Conservation (phyloP, 2,113 vertebrate species). For the Ammodramus savannarum region DNA sequence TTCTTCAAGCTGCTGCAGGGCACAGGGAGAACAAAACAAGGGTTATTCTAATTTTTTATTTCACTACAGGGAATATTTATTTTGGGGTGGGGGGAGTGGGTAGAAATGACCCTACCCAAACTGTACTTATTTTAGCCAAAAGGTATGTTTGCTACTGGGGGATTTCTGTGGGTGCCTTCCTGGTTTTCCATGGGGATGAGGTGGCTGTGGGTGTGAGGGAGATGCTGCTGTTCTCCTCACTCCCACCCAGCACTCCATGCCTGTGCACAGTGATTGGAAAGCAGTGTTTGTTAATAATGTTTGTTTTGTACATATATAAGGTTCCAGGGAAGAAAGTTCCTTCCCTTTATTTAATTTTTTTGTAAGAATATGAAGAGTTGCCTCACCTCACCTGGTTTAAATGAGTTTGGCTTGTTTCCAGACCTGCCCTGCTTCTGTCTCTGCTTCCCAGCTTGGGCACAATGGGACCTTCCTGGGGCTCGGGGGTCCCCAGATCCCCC, state of each 20-base stretch:
- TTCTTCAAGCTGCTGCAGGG: not conserved
- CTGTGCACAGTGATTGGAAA: not conserved
- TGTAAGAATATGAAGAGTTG: not conserved
- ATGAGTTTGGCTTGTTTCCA: not conserved
- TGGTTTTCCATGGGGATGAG: not conserved
- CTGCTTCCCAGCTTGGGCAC: not conserved
- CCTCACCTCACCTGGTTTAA: not conserved
- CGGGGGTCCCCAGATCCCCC: not conserved
- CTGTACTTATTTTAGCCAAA: not conserved
- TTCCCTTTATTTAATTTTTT: slow-evolving; percentile 41
- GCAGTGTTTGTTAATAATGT: not conserved
- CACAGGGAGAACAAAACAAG: not conserved
- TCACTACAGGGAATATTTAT: slow-evolving; percentile 55
- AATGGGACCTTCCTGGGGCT: rapidly evolving
- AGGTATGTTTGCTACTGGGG: not conserved
- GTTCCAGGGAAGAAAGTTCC: not conserved
- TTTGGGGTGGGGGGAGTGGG: rapidly evolving
- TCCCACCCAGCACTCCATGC: not conserved
- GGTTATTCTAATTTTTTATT: not conserved
- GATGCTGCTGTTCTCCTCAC: not conserved
- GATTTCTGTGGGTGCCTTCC: not conserved
- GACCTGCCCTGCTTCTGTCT: rapidly evolving
- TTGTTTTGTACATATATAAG: not conserved
- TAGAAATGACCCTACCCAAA: not conserved
- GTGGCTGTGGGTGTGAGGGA: not conserved